Evolutionary conservation across 2,888 invertebrate species (phyloP).

Genomic region (Stenchaetothrips biformis): DNA sequence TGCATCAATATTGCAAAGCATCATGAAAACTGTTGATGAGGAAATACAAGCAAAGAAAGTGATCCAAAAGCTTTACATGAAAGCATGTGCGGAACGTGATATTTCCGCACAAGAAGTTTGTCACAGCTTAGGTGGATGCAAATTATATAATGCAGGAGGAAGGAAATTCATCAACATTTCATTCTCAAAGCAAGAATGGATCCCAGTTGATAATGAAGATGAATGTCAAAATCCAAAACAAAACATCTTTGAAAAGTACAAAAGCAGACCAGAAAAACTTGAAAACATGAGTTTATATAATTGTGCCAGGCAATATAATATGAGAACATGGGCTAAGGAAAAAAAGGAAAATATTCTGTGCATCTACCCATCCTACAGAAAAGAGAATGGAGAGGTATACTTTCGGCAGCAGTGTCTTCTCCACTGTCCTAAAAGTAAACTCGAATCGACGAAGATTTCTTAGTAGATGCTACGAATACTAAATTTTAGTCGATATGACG

Average conservation of each 20-base stretch:
- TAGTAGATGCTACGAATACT: too few species aligned
- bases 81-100: conserved; percentile 32
- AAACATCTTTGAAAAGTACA: conserved; percentile 5
- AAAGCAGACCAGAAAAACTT: too few species aligned
- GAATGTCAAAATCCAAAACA: too few species aligned
- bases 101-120: conserved; percentile 33
- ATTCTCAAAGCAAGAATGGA: not conserved
- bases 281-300: too few species aligned
- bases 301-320: too few species aligned
- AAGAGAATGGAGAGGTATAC: not conserved
- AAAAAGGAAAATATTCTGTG: not conserved
- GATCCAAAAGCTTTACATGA: conserved; percentile 32
- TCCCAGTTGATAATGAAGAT: too few species aligned
- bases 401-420: conserved; percentile 25
- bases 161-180: conserved; percentile 11
- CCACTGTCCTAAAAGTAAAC: too few species aligned
- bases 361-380: conserved; percentile 17
- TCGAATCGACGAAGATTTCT: too few species aligned
- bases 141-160: conserved; percentile 12
- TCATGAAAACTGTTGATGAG: too few species aligned
- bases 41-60: conserved; percentile 27
- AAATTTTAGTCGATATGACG: too few species aligned
- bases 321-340: too few species aligned
- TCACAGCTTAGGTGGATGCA: conserved; percentile 30
- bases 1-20: too few species aligned